Percentiles rank a stretch among this genome's conserved stretches.
These are phyloP conservation scores for Sclerurus mexicanus DNA, from an alignment of 2,113 vertebrate species.

Conservation along the genomic window DNA sequence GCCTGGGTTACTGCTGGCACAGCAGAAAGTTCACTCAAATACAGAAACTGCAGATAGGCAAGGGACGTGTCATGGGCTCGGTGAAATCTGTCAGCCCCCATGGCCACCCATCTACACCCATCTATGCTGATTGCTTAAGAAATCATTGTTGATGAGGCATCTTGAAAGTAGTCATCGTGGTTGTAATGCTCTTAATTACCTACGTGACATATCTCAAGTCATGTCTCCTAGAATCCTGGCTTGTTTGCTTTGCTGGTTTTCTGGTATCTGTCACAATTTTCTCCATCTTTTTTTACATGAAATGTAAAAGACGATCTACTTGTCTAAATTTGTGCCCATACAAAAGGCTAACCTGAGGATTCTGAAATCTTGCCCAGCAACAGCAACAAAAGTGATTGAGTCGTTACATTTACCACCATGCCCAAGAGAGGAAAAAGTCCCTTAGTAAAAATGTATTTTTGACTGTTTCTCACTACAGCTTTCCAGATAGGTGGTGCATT, in stretches of 20 bases:
- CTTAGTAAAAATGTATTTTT: not conserved
- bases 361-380: not conserved
- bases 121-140: not conserved
- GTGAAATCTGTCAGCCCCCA: not conserved
- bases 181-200: not conserved
- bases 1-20: slow-evolving; percentile 33
- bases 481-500: not conserved
- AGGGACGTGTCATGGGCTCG: not conserved
- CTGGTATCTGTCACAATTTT: not conserved
- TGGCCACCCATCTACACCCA: not conserved
- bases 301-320: not conserved
- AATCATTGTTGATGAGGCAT: not conserved
- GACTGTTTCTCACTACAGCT: not conserved
- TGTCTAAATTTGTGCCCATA: not conserved
- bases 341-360: not conserved
- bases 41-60: not conserved
- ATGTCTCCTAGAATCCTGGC: not conserved
- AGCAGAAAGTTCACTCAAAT: slow-evolving; percentile 24
- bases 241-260: not conserved
- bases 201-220: not conserved
- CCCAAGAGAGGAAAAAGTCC: not conserved
- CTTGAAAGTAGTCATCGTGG: not conserved
- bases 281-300: not conserved
- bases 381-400: not conserved
- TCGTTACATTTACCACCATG: not conserved